phyloP scores from a whole-genome alignment of 2,888 invertebrate genomes.

The Thysanoteuthis rhombus region DNA sequence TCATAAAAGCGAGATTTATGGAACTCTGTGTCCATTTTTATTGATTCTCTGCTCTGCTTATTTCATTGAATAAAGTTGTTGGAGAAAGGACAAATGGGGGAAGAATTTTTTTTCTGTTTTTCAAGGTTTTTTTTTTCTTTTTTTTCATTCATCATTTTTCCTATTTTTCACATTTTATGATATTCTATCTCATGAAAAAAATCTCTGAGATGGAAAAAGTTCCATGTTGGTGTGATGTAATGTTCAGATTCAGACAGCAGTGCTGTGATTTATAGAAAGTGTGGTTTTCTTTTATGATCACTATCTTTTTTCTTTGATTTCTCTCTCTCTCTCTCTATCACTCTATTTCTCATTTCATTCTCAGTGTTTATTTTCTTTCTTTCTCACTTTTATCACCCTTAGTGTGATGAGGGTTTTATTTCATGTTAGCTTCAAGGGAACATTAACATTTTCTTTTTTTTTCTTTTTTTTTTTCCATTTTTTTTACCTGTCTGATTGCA shows the following conservation, averaged over 20 bases:
- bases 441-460: too few relatives aligned
- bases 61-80: background rate
- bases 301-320: background rate
- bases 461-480: too few relatives aligned
- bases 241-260: background rate
- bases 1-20: background rate
- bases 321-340: background rate
- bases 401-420: too few relatives aligned
- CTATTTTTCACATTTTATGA: background rate
- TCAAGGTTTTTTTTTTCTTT: background rate
- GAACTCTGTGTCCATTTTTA: background rate
- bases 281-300: background rate
- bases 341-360: background rate
- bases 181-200: background rate
- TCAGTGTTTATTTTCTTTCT: background rate
- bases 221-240: background rate
- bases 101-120: background rate
- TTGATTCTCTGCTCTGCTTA: background rate
- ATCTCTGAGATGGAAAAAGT: background rate
- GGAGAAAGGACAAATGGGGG: background rate
- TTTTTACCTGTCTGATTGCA: too few relatives aligned
- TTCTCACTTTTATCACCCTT: background rate
- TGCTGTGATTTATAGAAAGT: background rate
- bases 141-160: too few relatives aligned
- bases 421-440: too few relatives aligned